These are phyloP conservation scores for Acanthornis magna DNA, from an alignment of 2,797 vertebrate species.

Conservation along the genomic window DNA sequence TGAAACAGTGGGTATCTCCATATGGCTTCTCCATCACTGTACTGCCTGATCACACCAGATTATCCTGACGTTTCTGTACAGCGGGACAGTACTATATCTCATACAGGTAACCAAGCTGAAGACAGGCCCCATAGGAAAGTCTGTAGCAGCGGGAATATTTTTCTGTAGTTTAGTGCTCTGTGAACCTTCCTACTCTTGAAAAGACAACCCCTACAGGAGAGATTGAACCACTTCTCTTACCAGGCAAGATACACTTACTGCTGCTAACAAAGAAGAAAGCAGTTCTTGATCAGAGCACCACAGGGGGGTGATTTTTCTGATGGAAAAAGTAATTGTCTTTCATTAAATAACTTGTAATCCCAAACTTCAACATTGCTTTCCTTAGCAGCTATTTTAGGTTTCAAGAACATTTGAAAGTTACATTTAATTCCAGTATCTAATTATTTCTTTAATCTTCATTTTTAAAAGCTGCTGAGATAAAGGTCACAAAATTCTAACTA, in stretches of 20 bases:
- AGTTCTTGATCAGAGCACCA: not conserved
- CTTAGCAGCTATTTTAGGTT: constrained; percentile 31
- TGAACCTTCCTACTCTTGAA: not conserved
- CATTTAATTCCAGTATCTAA: constrained; percentile 27
- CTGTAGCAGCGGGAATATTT: not conserved
- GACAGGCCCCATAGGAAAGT: not conserved
- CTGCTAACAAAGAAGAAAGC: not conserved
- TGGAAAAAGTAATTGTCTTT: constrained; percentile 13
- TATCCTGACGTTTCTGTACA: not conserved
- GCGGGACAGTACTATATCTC: not conserved
- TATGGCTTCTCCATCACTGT: not conserved
- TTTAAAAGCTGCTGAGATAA: constrained; percentile 19
- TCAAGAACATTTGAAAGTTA: constrained; percentile 39
- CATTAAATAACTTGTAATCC: constrained; percentile 25
- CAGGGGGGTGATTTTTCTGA: constrained; percentile 9
- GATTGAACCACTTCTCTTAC: not conserved
- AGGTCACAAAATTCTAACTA: constrained; percentile 32
- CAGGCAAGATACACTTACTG: not conserved
- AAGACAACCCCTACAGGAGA: not conserved
- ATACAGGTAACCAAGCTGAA: not conserved
- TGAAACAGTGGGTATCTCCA: not conserved
- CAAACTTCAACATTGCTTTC: not conserved
- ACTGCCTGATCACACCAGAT: not conserved
- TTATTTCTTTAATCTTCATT: constrained; percentile 37
- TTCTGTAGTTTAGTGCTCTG: not conserved